A percentile compares a stretch with the other conserved stretches of the same genome.
These are phyloP conservation scores for Oryzias celebensis DNA, from an alignment of 2,113 vertebrate genomes.

Conservation along the genomic window DNA sequence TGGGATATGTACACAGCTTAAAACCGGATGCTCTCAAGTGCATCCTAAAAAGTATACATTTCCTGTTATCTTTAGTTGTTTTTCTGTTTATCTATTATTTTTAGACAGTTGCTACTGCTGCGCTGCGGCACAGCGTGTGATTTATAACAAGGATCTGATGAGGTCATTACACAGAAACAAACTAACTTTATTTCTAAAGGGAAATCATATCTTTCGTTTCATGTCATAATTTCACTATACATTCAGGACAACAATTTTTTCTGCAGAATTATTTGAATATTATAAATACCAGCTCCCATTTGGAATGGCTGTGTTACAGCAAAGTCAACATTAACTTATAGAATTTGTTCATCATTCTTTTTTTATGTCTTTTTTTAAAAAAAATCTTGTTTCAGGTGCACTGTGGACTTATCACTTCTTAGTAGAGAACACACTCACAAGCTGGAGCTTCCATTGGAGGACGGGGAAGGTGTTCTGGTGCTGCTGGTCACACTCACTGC, in stretches of 20 bases:
- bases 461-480: conserved; percentile 88
- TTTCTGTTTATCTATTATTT: neutral
- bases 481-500: conserved; percentile 95
- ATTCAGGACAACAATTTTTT: neutral
- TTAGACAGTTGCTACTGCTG: conserved; percentile 1
- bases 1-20: conserved; percentile 33
- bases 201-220: neutral
- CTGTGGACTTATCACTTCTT: conserved; percentile 87
- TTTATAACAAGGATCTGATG: neutral
- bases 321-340: neutral
- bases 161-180: conserved; percentile 2
- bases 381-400: conserved; percentile 82
- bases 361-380: conserved; percentile 20
- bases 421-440: conserved; percentile 94
- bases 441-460: conserved; percentile 87
- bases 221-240: neutral
- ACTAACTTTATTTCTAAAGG: neutral
- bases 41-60: conserved; percentile 21
- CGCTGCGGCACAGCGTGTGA: neutral
- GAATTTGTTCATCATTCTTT: neutral
- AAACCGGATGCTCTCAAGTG: conserved; percentile 20
- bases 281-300: neutral
- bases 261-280: neutral
- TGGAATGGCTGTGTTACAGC: neutral
- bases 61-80: conserved; percentile 8